A percentile compares a stretch with the other conserved stretches of the same genome.
phyloP scores from a whole-genome alignment of 1,140 invertebrate genomes.

The Dufourea novaeangliae region DNA sequence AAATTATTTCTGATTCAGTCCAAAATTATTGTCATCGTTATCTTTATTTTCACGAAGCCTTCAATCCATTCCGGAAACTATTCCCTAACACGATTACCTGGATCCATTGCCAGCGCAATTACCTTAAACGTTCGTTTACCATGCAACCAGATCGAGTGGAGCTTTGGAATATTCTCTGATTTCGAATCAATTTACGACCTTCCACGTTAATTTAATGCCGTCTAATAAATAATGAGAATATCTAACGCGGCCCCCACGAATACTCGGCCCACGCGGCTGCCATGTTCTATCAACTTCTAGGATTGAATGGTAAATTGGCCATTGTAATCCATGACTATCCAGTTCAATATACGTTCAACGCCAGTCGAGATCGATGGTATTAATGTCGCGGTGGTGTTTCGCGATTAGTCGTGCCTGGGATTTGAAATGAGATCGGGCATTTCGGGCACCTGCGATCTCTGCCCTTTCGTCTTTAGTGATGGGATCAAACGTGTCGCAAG shows the following conservation, averaged over 20 bases:
- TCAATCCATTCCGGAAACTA: too few relatives aligned
- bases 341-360: not conserved
- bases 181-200: not conserved
- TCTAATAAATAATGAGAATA: constrained; percentile 20
- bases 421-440: not conserved
- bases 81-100: too few relatives aligned
- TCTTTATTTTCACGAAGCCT: too few relatives aligned
- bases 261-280: not conserved
- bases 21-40: too few relatives aligned
- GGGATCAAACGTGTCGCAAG: not conserved
- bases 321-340: constrained; percentile 13
- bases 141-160: not conserved
- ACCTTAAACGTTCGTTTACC: not conserved
- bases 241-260: not conserved
- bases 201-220: not conserved
- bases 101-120: not conserved
- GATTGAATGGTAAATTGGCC: constrained; percentile 36
- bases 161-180: not conserved
- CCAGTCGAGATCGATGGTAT: constrained; percentile 13
- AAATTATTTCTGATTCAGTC: too few relatives aligned
- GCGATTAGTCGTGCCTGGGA: constrained; percentile 3
- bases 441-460: not conserved
- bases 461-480: not conserved
- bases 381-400: constrained; percentile 19
- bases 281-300: constrained; percentile 14